phyloP scores from a whole-genome alignment of 2,797 vertebrate genomes.

The Kryptopterus vitreolus region DNA sequence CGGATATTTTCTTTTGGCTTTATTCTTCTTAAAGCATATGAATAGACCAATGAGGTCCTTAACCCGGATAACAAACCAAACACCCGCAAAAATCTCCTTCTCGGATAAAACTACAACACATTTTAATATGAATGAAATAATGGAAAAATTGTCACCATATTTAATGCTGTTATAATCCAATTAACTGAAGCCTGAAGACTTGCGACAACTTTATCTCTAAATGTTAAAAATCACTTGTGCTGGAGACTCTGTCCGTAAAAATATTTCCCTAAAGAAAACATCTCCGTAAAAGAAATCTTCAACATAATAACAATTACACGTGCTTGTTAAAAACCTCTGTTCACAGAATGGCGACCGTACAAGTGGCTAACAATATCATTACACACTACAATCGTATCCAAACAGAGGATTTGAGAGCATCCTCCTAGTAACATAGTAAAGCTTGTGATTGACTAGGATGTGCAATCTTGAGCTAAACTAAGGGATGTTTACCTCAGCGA shows the following conservation, averaged over 20 bases:
- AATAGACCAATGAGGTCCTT: neutral
- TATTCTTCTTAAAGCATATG: neutral
- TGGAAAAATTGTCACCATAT: neutral
- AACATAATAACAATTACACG: no score
- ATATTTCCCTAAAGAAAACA: neutral
- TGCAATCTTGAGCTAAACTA: neutral
- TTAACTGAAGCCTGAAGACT: neutral
- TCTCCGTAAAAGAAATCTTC: neutral
- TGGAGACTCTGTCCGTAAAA: neutral
- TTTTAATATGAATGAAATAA: neutral
- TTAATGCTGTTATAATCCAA: neutral
- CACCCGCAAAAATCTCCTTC: no score
- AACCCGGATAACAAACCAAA: neutral
- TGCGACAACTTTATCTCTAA: neutral
- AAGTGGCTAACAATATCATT: neutral
- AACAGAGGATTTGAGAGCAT: neutral
- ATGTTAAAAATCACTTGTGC: neutral
- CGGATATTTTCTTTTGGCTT: neutral
- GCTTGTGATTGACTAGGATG: neutral
- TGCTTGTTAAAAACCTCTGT: neutral
- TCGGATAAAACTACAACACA: neutral
- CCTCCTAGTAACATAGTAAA: neutral
- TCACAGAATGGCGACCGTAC: neutral
- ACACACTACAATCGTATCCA: slow-evolving; percentile 2
- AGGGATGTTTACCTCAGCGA: neutral